Conservation (phyloP, 2,888 invertebrate species). For the Acleris holmiana region DNA sequence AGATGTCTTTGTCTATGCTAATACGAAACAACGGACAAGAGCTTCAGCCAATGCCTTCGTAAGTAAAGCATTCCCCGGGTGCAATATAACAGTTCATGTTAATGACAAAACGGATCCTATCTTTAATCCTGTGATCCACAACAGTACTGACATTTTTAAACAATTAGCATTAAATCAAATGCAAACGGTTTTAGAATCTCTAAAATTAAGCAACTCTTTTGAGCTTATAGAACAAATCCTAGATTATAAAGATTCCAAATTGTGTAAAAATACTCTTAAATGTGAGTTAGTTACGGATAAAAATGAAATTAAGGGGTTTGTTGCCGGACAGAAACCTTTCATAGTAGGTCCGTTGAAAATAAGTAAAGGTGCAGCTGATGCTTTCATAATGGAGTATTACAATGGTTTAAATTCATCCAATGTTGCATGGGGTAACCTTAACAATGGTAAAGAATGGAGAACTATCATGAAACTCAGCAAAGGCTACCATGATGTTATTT, state of each 20-base stretch:
- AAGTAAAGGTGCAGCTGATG: conserved; percentile 66
- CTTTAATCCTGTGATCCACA: conserved; percentile 69
- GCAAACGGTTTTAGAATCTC: conserved; percentile 50
- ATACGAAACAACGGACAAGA: conserved; percentile 65
- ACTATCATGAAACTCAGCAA: conserved; percentile 55
- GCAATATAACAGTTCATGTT: conserved; percentile 64
- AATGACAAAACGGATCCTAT: conserved; percentile 56
- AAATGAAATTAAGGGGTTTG: conserved; percentile 54
- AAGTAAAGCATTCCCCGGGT: conserved; percentile 61
- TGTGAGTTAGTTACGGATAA: conserved; percentile 60
- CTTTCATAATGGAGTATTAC: conserved; percentile 74
- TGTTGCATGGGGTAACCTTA: conserved; percentile 71
- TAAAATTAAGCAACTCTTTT: conserved; percentile 59
- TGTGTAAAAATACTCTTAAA: conserved; percentile 54
- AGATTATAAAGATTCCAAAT: conserved; percentile 62
- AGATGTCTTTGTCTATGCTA: conserved; percentile 67
- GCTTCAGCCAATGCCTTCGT: conserved; percentile 68
- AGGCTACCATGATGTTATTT: conserved; percentile 68
- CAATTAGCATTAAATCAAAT: conserved; percentile 57
- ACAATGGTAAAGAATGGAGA: conserved; percentile 53
- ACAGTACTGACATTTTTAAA: conserved; percentile 55
- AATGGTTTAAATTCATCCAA: conserved; percentile 60
- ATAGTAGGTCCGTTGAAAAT: conserved; percentile 69
- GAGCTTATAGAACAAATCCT: conserved; percentile 59
- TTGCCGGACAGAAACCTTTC: conserved; percentile 59